These are phyloP conservation scores for Loxodonta africana DNA, from an alignment of 2,113 vertebrate genomes.

Conservation along the genomic window DNA sequence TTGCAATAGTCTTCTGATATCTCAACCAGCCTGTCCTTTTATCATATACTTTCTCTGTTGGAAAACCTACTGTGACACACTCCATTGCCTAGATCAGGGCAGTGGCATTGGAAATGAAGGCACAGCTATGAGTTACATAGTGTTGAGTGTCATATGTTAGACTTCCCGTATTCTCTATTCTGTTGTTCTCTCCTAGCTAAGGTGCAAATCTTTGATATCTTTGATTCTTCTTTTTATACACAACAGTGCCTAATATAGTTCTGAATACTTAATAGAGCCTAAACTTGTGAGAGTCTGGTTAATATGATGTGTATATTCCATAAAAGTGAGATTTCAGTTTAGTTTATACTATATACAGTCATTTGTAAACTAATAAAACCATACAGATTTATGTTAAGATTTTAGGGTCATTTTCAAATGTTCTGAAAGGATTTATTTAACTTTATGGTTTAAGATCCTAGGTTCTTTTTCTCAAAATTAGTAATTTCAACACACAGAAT, in stretches of 20 bases:
- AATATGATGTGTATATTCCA: not conserved
- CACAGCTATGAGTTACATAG: not conserved
- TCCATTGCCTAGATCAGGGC: not conserved
- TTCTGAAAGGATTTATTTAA: conserved; percentile 54
- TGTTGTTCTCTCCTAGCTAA: not conserved
- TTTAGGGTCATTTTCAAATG: conserved; percentile 35
- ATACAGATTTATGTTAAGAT: conserved; percentile 6
- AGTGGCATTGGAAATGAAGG: not conserved
- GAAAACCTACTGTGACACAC: not conserved
- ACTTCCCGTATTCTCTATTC: not conserved
- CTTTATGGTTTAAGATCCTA: conserved; percentile 22
- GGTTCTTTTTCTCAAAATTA: not conserved
- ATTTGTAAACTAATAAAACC: not conserved
- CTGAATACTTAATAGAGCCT: not conserved
- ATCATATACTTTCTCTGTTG: not conserved
- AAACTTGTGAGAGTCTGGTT: not conserved
- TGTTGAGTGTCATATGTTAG: not conserved
- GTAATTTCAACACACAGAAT: not conserved
- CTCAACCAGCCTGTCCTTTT: not conserved
- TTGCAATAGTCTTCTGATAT: not conserved
- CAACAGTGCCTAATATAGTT: not conserved
- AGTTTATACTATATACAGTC: not conserved
- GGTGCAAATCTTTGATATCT: not conserved
- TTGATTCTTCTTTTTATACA: not conserved
- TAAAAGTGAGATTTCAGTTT: conserved; percentile 23